A percentile compares a stretch with the other conserved stretches of the same genome.
These are phyloP conservation scores for Apteryx owenii DNA, from an alignment of 2,113 vertebrate genomes.

Conservation along the genomic window DNA sequence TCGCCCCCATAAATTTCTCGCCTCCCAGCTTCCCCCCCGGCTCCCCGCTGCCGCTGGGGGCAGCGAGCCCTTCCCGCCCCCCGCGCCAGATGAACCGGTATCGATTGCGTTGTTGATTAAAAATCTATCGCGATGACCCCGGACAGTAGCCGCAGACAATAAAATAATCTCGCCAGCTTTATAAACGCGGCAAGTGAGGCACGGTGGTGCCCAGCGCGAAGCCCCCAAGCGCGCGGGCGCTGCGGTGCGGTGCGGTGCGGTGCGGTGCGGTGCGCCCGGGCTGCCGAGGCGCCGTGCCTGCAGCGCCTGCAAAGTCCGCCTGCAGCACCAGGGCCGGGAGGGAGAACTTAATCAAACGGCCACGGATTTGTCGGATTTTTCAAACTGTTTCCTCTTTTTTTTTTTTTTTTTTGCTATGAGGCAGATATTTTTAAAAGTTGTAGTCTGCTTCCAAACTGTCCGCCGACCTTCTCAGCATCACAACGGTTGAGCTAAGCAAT, in stretches of 20 bases:
- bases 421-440: not conserved
- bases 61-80: not conserved
- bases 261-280: not conserved
- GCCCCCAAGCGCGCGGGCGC: not conserved
- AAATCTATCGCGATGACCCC: slow-evolving; percentile 81
- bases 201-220: not conserved
- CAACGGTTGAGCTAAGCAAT: not conserved
- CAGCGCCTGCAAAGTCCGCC: not conserved
- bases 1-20: slow-evolving; percentile 21
- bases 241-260: too few relatives aligned
- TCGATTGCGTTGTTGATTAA: slow-evolving; percentile 82
- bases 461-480: not conserved
- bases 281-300: too few relatives aligned
- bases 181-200: not conserved
- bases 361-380: not conserved
- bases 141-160: slow-evolving; percentile 77
- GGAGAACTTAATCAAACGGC: not conserved
- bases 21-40: not conserved
- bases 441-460: not conserved
- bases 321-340: not conserved
- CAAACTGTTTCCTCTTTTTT: not conserved
- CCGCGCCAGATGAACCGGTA: not conserved
- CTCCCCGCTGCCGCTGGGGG: not conserved
- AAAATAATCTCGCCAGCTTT: slow-evolving; percentile 72
- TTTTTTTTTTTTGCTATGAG: not conserved